phyloP scores from a whole-genome alignment of 2,888 invertebrate genomes.

The Ecliptopera silaceata region DNA sequence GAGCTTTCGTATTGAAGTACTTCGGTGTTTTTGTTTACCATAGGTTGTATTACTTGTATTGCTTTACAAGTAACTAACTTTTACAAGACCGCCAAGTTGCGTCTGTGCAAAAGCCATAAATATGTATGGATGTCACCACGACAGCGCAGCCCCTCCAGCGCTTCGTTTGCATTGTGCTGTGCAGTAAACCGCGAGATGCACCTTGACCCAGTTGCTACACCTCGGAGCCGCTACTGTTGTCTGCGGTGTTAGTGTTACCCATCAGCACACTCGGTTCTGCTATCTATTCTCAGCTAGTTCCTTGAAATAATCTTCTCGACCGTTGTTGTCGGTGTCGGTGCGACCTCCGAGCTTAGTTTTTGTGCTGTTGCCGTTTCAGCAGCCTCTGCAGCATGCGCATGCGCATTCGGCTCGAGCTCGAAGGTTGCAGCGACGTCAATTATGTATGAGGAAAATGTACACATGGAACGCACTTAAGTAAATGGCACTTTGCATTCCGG shows the following conservation, averaged over 20 bases:
- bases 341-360: constrained; percentile 5
- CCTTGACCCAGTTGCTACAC: constrained; percentile 12
- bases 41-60: too few species aligned
- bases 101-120: constrained; percentile 17
- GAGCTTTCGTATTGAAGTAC: too few species aligned
- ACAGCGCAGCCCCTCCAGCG: background rate
- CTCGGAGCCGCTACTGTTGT: background rate
- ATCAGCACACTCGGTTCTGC: background rate
- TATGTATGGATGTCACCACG: constrained; percentile 10
- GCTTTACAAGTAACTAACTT: constrained; percentile 2
- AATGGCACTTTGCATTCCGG: constrained; percentile 4
- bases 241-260: background rate
- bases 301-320: background rate
- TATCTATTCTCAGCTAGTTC: background rate
- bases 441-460: constrained; percentile 10
- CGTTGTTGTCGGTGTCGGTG: background rate
- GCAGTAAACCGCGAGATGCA: constrained; percentile 15
- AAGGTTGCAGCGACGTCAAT: constrained; percentile 4
- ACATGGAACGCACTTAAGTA: background rate
- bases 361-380: constrained; percentile 8
- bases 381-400: background rate
- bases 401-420: background rate
- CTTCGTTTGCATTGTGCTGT: background rate
- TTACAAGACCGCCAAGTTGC: background rate
- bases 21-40: background rate